Base-by-base conservation (phyloP, 2,888 invertebrate genomes). In the Allacma fusca region DNA sequence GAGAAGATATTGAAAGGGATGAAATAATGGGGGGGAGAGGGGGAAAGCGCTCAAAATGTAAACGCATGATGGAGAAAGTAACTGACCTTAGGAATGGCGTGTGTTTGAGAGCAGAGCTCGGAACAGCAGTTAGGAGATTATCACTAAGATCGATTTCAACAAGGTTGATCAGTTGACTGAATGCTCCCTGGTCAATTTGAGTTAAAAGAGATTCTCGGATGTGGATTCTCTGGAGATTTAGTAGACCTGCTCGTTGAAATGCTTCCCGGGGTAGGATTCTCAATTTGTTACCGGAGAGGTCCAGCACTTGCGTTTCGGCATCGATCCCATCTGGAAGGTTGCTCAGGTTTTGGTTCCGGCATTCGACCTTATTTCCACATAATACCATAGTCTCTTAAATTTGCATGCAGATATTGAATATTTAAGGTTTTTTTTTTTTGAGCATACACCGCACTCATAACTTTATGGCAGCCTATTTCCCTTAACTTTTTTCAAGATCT, bases 251-350 rank as follows among this genome's bases (percentile, higher is more conserved):
- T 83, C 92, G 90, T 79, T 91, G 90, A 87, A 96, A 96, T 81
- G 93, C 93, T 86, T 94, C 94, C 83, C 91, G 91, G 68, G 94
- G 92, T 79, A 96, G 89, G 83, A 92, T 92, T 87, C 93, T 93
- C 85, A 96, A 89, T 87, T 94, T 93, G 88, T 96, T 96, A 82
- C 92, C 93, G 82, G 94, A 94, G 86, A 95, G 90, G 88, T 96
- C 95, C 86, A 96, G 89, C 85, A 96, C 95, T 89, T 96, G 96
- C 44, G 96, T 96, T 84, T 92, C 94, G 62, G 93, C 91, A 87
- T 95, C 94, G 83, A 95, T 92, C 85, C 92, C 92, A 85, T 93
- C 92, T 68, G 96, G 96, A 83, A 96, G 92, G 76, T 92, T 91
- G 85, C 93, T 94, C 82, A 96, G 90, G 79, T 91, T 91, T 79